These are phyloP conservation scores for Blomia tropicalis DNA, from an alignment of 2,888 invertebrate genomes.

Conservation along the genomic window DNA sequence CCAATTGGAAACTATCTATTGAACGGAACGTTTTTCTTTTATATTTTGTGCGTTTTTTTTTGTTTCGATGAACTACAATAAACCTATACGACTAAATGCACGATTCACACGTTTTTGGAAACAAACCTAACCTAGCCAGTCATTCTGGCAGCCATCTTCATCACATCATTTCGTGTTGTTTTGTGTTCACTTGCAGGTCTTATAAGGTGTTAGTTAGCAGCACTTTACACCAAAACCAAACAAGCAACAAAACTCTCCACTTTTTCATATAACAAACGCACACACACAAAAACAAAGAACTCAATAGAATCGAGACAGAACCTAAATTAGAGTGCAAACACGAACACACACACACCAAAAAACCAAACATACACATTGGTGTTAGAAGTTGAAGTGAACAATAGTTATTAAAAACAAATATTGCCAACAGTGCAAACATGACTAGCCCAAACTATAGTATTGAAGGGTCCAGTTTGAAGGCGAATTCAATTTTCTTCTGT, in stretches of 20 bases:
- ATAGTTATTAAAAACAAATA: constrained; percentile 12
- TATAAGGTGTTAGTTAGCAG: too few species aligned
- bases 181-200: too few species aligned
- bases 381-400: background rate
- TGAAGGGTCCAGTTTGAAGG: background rate
- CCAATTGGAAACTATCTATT: background rate
- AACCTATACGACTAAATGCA: background rate
- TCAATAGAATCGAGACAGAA: background rate
- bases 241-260: background rate
- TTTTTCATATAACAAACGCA: background rate
- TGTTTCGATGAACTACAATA: too few species aligned
- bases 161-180: too few species aligned
- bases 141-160: too few species aligned
- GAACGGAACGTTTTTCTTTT: too few species aligned
- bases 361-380: background rate
- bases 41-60: too few species aligned
- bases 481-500: background rate
- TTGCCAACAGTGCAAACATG: background rate
- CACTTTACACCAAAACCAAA: background rate
- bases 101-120: background rate
- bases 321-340: constrained; percentile 12
- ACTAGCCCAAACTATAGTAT: background rate
- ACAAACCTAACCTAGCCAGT: too few species aligned
- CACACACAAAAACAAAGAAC: background rate
- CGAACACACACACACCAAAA: background rate